Evolutionary conservation across 2,797 vertebrate species (phyloP).

Genomic region (Lateolabrax maculatus): DNA sequence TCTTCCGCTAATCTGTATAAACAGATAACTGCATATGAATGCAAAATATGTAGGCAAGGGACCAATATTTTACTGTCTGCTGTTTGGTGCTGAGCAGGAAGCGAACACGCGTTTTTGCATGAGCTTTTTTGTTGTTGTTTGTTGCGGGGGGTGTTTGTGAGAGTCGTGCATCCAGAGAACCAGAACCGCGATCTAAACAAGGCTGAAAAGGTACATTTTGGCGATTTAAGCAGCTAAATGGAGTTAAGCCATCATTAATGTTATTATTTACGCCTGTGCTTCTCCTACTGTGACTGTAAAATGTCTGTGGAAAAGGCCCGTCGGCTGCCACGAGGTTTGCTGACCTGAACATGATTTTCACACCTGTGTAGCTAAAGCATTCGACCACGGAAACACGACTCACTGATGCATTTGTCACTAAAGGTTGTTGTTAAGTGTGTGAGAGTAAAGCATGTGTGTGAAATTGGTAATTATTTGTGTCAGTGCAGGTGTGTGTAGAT

Average conservation of each 20-base stretch:
- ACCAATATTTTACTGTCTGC: too few species aligned
- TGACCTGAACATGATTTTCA: neutral
- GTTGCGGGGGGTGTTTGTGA: too few species aligned
- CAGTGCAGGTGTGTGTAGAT: neutral
- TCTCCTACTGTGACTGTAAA: neutral
- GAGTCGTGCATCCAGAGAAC: too few species aligned
- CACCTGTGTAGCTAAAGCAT: neutral
- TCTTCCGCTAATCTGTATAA: too few species aligned
- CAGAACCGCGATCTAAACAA: too few species aligned
- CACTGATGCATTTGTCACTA: neutral
- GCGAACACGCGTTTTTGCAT: too few species aligned
- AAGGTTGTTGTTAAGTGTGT: neutral
- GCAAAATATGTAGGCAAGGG: too few species aligned
- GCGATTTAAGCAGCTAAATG: neutral
- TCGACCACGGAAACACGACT: neutral
- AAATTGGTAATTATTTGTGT: neutral
- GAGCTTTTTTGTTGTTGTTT: too few species aligned
- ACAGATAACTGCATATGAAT: too few species aligned
- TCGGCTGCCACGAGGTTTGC: neutral
- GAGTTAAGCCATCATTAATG: neutral
- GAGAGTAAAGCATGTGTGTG: constrained; percentile 3
- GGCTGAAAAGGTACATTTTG: too few species aligned
- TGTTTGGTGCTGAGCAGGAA: too few species aligned
- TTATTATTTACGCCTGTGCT: neutral
- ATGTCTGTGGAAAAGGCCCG: too few species aligned